Base-by-base conservation (phyloP, 2,888 invertebrate genomes). In the Cyclophora punctaria region DNA sequence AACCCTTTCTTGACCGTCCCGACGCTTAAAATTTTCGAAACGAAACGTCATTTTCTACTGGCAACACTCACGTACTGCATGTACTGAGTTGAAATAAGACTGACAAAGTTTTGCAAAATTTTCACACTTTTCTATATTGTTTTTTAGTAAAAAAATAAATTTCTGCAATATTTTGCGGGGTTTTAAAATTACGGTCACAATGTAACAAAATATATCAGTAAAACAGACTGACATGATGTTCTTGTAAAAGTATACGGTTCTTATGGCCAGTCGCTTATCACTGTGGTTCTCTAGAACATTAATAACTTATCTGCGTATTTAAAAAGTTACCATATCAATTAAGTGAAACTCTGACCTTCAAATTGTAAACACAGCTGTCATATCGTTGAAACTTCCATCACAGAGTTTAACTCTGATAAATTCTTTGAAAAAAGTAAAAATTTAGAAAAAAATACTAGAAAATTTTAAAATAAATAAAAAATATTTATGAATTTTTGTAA, bases 61-160 rank as follows among this genome's bases (percentile, higher is more conserved):
- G 51, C 55, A 49, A 46, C 40, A 47, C 51, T 60, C 60, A 37
- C 37, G 37, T 65, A 70, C 69, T 65, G 58, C 35, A 53, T 57
- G 75, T 70, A 73, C 73, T 70, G 72, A 68, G 71, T 78, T 73
- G 66, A 71, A 66, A 79, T 75, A 85, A 86, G 86, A 86, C 86
- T 86, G 86, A 86, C 64, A 63, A 71, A 71, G 67, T 75, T 76
- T 79, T 75, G 76, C 66, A 75, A 73, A 71, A 75, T 61, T 78
- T 83, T 83, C 76, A 68, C 75, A 80, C 71, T 83, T 83, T 83
- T 86, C 78, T 83, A 82, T 56, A 69, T 73, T 67, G n/a, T 5
- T 42, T 42, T 42, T 41, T 41, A 41, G 3, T 41, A 3, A 41
- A 41, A 41, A 41, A 41, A 41, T 46, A 7, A 34, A 5, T 7